Conservation (phyloP, 2,797 vertebrate genomes). For the Molossus molossus region DNA sequence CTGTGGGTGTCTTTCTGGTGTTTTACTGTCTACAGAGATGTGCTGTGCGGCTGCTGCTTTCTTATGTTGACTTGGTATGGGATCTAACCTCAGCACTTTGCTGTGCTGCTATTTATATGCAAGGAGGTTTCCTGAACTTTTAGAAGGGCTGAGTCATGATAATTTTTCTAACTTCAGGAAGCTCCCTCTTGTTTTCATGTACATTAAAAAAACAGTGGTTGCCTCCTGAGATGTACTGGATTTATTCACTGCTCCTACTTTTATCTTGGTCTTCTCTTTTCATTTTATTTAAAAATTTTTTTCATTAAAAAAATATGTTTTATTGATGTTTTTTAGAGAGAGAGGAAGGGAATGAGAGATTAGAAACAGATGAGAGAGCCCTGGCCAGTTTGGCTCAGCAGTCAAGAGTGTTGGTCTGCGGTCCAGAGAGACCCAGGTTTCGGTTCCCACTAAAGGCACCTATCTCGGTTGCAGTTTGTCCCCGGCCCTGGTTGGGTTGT, state of each 20-base stretch:
- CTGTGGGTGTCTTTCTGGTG: background rate
- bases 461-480: too few relatives aligned
- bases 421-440: too few relatives aligned
- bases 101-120: background rate
- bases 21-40: background rate
- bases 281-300: too few relatives aligned
- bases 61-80: background rate
- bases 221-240: background rate
- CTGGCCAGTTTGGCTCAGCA: too few relatives aligned
- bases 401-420: too few relatives aligned
- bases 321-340: too few relatives aligned
- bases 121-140: background rate
- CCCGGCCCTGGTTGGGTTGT: too few relatives aligned
- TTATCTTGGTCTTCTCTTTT: background rate
- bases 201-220: background rate
- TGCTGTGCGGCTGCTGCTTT: background rate
- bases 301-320: too few relatives aligned
- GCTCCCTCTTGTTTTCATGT: background rate
- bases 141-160: background rate
- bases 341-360: too few relatives aligned
- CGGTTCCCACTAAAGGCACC: too few relatives aligned
- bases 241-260: background rate
- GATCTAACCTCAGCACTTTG: background rate
- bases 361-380: too few relatives aligned
- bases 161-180: background rate